Evolutionary conservation across 2,113 vertebrate genomes (phyloP).

Genomic region (Oxygymnocypris stewartii): DNA sequence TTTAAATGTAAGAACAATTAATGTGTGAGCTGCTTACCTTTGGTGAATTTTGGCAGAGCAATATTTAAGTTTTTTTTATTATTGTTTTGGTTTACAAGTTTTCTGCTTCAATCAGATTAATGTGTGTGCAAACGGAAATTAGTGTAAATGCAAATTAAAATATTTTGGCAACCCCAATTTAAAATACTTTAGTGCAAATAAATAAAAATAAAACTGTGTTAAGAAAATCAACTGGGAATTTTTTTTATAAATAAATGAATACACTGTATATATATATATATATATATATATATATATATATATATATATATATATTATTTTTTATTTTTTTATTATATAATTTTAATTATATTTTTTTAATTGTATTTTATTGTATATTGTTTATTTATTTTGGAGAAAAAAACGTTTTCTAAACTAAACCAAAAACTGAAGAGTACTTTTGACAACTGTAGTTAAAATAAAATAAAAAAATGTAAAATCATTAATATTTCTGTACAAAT

Average conservation of each 20-base stretch:
- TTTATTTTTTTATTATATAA: too few relatives aligned
- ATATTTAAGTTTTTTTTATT: background rate
- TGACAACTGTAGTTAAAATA: background rate
- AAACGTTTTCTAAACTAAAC: background rate
- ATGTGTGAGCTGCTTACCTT: background rate
- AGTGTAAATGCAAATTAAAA: background rate
- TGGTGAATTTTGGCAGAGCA: background rate
- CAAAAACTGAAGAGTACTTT: background rate
- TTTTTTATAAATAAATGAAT: background rate
- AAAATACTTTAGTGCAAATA: background rate
- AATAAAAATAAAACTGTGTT: background rate
- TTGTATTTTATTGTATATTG: too few relatives aligned
- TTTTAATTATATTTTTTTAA: too few relatives aligned
- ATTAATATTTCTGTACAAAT: background rate
- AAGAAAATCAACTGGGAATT: background rate
- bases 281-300: too few relatives aligned
- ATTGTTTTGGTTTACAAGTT: too few relatives aligned
- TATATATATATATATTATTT: too few relatives aligned
- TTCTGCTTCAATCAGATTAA: background rate
- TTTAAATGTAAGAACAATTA: background rate
- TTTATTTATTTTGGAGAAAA: background rate
- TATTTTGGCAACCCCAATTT: background rate
- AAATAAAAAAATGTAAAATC: background rate
- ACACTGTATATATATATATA: too few relatives aligned
- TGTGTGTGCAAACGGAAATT: background rate